Evolutionary conservation across 1,140 invertebrate species (phyloP).

Genomic region (Bombus fervidus): DNA sequence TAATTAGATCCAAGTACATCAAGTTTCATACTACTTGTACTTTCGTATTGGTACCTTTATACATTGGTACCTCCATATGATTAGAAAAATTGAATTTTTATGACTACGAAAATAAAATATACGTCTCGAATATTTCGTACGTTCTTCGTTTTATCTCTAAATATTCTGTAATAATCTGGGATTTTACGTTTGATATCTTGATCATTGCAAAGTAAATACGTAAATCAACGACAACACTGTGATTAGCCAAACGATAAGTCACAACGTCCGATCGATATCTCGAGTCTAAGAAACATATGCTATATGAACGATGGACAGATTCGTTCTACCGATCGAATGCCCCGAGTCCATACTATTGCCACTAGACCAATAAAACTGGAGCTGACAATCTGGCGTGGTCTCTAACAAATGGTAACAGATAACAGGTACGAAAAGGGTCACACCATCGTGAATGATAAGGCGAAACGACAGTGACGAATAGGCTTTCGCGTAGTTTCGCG

Average conservation of each 20-base stretch:
- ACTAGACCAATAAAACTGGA: conserved; percentile 54
- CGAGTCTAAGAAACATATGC: not conserved
- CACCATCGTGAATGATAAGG: conserved; percentile 66
- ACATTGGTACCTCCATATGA: too few species aligned
- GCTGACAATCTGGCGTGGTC: conserved; percentile 53
- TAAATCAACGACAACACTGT: too few species aligned
- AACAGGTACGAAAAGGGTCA: conserved; percentile 60
- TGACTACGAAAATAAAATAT: too few species aligned
- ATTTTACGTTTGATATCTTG: too few species aligned
- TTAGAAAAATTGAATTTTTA: too few species aligned
- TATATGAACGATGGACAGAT: not conserved
- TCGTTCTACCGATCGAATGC: not conserved
- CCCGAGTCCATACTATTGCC: conserved; percentile 32
- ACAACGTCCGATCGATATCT: not conserved
- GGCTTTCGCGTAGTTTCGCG: conserved; percentile 49
- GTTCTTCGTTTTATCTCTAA: too few species aligned
- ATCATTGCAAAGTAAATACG: too few species aligned
- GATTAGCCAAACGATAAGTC: not conserved
- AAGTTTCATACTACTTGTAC: too few species aligned
- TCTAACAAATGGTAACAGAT: conserved; percentile 66
- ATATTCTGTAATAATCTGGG: too few species aligned
- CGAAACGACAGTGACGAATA: conserved; percentile 66
- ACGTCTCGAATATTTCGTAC: too few species aligned
- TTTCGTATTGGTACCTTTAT: too few species aligned
- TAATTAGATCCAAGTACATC: too few species aligned